These are phyloP conservation scores for Tympanuchus pallidicinctus DNA, from an alignment of 2,113 vertebrate species.

Conservation along the genomic window DNA sequence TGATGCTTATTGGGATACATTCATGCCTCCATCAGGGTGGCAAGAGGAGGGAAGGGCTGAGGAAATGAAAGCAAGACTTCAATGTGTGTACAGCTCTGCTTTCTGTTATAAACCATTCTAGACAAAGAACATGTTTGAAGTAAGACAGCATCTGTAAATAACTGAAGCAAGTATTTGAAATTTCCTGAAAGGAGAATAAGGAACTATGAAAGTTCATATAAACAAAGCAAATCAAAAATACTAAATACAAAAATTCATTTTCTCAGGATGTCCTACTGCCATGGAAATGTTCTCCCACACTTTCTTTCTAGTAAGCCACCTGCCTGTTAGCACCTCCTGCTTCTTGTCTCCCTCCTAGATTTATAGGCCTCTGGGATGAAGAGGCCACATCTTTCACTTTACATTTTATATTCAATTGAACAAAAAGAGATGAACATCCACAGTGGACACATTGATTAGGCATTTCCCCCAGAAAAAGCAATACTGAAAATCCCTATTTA, in stretches of 20 bases:
- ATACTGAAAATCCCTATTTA: not conserved
- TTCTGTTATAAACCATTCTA: not conserved
- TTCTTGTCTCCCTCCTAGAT: not conserved
- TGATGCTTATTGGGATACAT: not conserved
- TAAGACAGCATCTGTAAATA: not conserved
- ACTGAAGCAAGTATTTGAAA: not conserved
- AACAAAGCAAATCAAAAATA: not conserved
- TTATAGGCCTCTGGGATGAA: not conserved
- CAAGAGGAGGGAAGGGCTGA: not conserved
- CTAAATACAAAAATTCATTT: not conserved
- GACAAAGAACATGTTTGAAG: not conserved
- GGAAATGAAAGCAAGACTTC: not conserved
- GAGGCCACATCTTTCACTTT: not conserved
- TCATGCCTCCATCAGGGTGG: not conserved
- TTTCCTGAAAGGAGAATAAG: not conserved
- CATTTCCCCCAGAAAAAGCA: not conserved
- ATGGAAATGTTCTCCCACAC: not conserved
- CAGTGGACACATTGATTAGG: not conserved
- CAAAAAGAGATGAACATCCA: not conserved
- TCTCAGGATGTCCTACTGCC: not conserved
- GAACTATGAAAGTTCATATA: not conserved
- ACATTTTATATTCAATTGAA: not conserved
- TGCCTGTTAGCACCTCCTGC: not conserved
- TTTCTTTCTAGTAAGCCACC: not conserved
- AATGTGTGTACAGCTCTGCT: not conserved